Conservation (phyloP, 1,140 invertebrate species). For the Drosophila erecta region DNA sequence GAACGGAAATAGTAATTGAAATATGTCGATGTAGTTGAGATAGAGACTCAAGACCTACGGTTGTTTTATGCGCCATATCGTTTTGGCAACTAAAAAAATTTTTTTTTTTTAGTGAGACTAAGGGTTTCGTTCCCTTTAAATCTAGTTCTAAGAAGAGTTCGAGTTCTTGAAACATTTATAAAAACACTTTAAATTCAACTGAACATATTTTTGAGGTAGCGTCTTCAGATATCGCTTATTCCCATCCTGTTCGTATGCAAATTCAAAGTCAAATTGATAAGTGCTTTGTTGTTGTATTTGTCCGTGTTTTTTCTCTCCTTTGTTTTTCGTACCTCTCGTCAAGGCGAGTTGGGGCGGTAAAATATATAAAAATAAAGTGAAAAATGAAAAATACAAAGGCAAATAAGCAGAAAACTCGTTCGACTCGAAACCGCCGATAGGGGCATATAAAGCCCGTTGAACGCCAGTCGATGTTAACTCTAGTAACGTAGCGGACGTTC, state of each 20-base stretch:
- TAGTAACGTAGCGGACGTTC: constrained; percentile 66
- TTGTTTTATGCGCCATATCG: not conserved
- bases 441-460: constrained; percentile 65
- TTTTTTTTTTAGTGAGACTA: no score
- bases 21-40: constrained; percentile 46
- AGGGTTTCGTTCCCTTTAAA: no score
- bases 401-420: constrained; percentile 65
- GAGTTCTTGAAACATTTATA: no score
- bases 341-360: constrained; percentile 49
- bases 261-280: constrained; percentile 62
- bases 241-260: constrained; percentile 49
- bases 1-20: constrained; percentile 74
- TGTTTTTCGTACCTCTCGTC: constrained; percentile 55
- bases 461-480: constrained; percentile 55
- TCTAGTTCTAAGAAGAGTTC: no score
- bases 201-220: constrained; percentile 12
- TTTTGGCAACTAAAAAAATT: not conserved
- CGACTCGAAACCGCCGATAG: constrained; percentile 54
- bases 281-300: constrained; percentile 29
- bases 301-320: constrained; percentile 29
- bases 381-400: constrained; percentile 36
- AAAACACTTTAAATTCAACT: no score
- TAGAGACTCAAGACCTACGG: constrained; percentile 7
- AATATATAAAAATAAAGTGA: constrained; percentile 32
- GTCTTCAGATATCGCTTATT: constrained; percentile 19